Evolutionary conservation across 1,140 invertebrate genomes (phyloP).

Genomic region (Drosophila trapezifrons): DNA sequence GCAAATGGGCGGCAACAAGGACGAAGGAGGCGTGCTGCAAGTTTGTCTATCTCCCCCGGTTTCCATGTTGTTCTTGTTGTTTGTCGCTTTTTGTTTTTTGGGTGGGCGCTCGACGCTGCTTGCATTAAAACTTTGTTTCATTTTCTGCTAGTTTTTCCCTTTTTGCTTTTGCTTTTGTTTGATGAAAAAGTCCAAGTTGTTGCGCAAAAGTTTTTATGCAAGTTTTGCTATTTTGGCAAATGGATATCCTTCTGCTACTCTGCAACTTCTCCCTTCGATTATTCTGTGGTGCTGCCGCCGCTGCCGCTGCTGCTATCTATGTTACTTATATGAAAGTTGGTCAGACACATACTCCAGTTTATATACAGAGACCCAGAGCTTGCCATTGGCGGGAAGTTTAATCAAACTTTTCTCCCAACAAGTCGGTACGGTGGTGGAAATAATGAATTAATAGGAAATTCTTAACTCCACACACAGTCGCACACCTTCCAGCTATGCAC

Average conservation of each 20-base stretch:
- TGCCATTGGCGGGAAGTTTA: constrained; percentile 68
- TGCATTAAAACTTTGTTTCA: constrained; percentile 82
- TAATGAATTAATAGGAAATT: constrained; percentile 45
- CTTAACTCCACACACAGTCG: constrained; percentile 16
- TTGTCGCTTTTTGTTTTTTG: constrained; percentile 36
- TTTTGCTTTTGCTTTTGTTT: constrained; percentile 68
- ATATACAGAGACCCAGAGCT: constrained; percentile 24
- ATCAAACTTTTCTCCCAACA: constrained; percentile 62
- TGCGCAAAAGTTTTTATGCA: constrained; percentile 82
- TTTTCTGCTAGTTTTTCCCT: constrained; percentile 58
- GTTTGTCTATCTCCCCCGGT: constrained; percentile 45
- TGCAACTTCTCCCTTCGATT: constrained; percentile 34
- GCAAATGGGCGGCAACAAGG: constrained; percentile 64
- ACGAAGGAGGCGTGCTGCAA: constrained; percentile 44
- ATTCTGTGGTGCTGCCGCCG: constrained; percentile 24
- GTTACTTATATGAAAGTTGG: constrained; percentile 61
- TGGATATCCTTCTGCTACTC: constrained; percentile 65
- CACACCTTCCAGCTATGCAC: constrained; percentile 47
- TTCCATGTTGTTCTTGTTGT: constrained; percentile 28
- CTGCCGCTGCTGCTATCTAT: constrained; percentile 21
- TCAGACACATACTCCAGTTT: constrained; percentile 28
- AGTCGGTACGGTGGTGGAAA: constrained; percentile 7
- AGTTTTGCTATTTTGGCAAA: constrained; percentile 82
- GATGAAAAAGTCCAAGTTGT: constrained; percentile 82
- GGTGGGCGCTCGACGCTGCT: constrained; percentile 35